Evolutionary conservation across 2,797 vertebrate genomes (phyloP), one percentile per base, ranked within the genome.

Genomic region (Falco berigora): DNA sequence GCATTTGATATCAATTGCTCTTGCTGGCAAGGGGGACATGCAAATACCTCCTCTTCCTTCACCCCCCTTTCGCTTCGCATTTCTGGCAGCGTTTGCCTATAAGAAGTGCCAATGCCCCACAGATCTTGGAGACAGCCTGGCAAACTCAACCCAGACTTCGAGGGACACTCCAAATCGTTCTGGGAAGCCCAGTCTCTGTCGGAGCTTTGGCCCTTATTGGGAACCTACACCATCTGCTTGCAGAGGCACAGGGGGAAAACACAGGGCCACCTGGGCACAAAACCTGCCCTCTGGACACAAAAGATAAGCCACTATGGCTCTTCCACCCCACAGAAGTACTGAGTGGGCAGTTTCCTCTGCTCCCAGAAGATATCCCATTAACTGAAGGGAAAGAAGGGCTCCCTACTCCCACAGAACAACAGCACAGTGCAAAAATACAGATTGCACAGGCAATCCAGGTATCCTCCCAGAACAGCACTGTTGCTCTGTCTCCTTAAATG

Each of bases 1-100:
- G 86, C 81, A 87, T 87, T 96, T 90, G 88, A 74, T 94, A 93
- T 80, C 86, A 84, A 66, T 92, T 66, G 78, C 78, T 89, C n/a
- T 44, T 49, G 73, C 73, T 93, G 95, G 88, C 91, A 84, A 73
- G 40, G n/a, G 42, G 27, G n/a, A 69, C 49, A n/a, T 2, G 13
- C 46, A 77, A 76, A 91, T 61, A 75, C 38, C 30, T 79, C 61
- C 67, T 30, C 34, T 56, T 53, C 75, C 34, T 46, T 81, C 42
- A 25, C 5, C 22, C n/a, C 58, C 44, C 56, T 19, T 72, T 67
- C 30, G 66, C 64, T 73, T 40, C 68, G 22, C 61, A 84, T 21
- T 71, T 44, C 88, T 75, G 73, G 88, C 66, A 83, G 40, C 0
- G 4, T 83, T 66, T 61, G 59, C 61, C 49, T 42, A 25, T 4